phyloP scores from a whole-genome alignment of 2,888 invertebrate species.

The Ectropis crepuscularia region DNA sequence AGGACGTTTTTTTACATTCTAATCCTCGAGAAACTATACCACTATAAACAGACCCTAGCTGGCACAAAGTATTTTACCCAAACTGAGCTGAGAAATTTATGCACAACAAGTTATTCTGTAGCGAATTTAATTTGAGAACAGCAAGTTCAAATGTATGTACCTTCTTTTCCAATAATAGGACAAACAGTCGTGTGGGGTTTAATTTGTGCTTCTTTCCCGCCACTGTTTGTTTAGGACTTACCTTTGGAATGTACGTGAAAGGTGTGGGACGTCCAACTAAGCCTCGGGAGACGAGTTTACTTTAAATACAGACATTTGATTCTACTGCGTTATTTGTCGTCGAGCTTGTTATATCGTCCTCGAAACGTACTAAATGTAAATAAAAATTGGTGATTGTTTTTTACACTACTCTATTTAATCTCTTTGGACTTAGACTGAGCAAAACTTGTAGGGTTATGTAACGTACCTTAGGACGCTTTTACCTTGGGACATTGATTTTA shows the following conservation, averaged over 20 bases:
- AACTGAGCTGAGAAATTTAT: too few relatives aligned
- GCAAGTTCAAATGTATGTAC: slow-evolving; percentile 10
- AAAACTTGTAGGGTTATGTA: too few relatives aligned
- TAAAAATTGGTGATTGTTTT: too few relatives aligned
- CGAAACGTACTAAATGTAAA: not conserved
- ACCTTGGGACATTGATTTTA: too few relatives aligned
- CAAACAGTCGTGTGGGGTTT: slow-evolving; percentile 12
- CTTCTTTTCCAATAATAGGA: slow-evolving; percentile 20
- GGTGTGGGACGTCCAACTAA: slow-evolving; percentile 38
- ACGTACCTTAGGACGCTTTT: too few relatives aligned
- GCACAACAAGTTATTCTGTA: slow-evolving; percentile 1
- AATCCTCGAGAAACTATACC: too few relatives aligned
- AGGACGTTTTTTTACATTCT: too few relatives aligned
- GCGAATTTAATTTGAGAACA: slow-evolving; percentile 14
- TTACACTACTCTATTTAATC: too few relatives aligned
- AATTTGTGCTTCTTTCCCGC: slow-evolving; percentile 32
- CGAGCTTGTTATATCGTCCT: slow-evolving; percentile 11
- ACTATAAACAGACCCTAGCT: too few relatives aligned
- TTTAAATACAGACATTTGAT: slow-evolving; percentile 45
- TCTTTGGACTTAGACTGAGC: too few relatives aligned
- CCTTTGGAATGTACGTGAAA: slow-evolving; percentile 41
- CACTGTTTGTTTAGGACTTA: slow-evolving; percentile 54
- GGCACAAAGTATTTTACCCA: too few relatives aligned
- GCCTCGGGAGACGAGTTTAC: slow-evolving; percentile 45
- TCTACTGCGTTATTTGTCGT: slow-evolving; percentile 30